phyloP scores from a whole-genome alignment of 2,888 invertebrate genomes.

The Tanypteryx hageni region DNA sequence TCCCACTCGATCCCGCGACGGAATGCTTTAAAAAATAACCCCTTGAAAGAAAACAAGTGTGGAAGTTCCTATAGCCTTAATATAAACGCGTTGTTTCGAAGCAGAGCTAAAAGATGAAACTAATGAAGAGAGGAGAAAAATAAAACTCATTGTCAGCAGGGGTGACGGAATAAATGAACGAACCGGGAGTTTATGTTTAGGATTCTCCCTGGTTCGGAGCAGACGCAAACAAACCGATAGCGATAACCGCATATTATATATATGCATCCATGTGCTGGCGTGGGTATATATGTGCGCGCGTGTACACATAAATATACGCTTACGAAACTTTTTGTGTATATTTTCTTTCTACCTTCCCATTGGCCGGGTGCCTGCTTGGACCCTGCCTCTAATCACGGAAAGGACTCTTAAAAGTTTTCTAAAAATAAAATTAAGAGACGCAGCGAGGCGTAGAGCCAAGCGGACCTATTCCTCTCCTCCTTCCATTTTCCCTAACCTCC shows the following conservation, averaged over 20 bases:
- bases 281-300: too few relatives aligned
- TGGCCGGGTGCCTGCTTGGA: neutral
- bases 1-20: neutral
- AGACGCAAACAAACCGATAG: too few relatives aligned
- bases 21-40: neutral
- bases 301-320: too few relatives aligned
- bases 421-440: conserved; percentile 8
- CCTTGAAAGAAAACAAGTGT: neutral
- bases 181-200: too few relatives aligned
- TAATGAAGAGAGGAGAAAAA: neutral
- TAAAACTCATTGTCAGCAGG: neutral
- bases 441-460: conserved; percentile 16
- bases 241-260: too few relatives aligned
- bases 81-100: neutral
- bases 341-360: neutral
- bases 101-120: neutral
- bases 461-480: neutral
- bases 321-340: neutral
- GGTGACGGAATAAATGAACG: too few relatives aligned
- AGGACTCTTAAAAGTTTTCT: neutral
- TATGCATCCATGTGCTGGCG: too few relatives aligned
- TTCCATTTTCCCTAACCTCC: neutral
- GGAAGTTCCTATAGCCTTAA: neutral
- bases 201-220: too few relatives aligned
- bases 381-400: neutral